Base-by-base conservation (phyloP, 2,797 vertebrate genomes). In the Scleropages formosus region DNA sequence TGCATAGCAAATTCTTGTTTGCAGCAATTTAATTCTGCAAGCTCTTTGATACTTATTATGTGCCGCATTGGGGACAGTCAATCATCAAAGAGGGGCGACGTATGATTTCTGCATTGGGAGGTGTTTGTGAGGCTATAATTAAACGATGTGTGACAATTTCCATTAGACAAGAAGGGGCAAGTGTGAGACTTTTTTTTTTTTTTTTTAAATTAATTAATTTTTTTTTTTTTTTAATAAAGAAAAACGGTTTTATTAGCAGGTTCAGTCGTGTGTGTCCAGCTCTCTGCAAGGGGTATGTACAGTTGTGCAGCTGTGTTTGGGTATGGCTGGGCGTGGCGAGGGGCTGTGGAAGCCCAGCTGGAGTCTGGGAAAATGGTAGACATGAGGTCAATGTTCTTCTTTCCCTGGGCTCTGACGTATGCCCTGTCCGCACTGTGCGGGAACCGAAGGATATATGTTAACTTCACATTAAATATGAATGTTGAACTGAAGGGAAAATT, bases 71-170 rank as follows among this genome's bases (percentile, higher is more conserved):
- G 22, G 53, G 47, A n/a, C 26, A 59, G 2, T 26, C 16, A 65
- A 75, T 8, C 72, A 72, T 58, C 53, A 58, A 8, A 39, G 44
- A 39, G 31, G 12, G n/a, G 15, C 39, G 44, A 9, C 11, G 31
- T 16, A 4, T 16, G 18, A 11, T 22, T 63, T 26, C 15, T 49
- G 46, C 24, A 27, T 31, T 22, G 44, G 51, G 39, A 26, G 1
- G 18, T 75, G n/a, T 12, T 20, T 72, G 46, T 47, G 69, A 53
- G 46, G 16, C 71, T 39, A n/a, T 59, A 58, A n/a, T n/a, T n/a
- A 39, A 2, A 39, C 6, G 2, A 31, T 39, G 31, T 39, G 31
- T 2, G 31, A 39, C 31, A 39, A 2, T 39, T 2, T 31, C 31
- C 31, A 39, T 39, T 39, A 39, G 31, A 2, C 31, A 39, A 44